Conservation (phyloP, 2,888 invertebrate species). For the Melitaea athalia region DNA sequence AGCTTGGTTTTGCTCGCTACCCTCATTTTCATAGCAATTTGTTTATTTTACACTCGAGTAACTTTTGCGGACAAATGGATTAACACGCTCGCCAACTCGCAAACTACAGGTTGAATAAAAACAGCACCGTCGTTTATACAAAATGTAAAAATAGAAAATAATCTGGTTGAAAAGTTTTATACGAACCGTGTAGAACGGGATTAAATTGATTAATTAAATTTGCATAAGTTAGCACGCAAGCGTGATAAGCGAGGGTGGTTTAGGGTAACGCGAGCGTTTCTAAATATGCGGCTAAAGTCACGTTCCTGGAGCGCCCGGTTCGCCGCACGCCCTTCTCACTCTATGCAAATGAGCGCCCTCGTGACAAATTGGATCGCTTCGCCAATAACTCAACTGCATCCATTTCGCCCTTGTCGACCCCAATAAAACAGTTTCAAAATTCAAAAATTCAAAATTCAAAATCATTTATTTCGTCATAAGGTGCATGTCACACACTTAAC, state of each 20-base stretch:
- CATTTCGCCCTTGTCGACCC: conserved; percentile 50
- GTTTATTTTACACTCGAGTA: conserved; percentile 49
- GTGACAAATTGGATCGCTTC: conserved; percentile 71
- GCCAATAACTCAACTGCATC: conserved; percentile 60
- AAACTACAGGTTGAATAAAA: conserved; percentile 13
- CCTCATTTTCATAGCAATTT: conserved; percentile 70
- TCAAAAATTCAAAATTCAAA: no score
- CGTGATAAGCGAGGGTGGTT: conserved; percentile 58
- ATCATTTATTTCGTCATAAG: no score
- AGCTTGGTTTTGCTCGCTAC: conserved; percentile 62
- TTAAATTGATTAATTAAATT: conserved; percentile 80
- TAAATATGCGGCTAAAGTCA: conserved; percentile 70
- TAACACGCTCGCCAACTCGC: conserved; percentile 45
- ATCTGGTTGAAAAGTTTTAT: conserved; percentile 37
- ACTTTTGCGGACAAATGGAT: conserved; percentile 58
- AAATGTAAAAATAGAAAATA: conserved; percentile 30
- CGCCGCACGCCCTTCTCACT: conserved; percentile 40
- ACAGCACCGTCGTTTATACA: conserved; percentile 20
- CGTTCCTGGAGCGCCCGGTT: conserved; percentile 53
- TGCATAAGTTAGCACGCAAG: conserved; percentile 76
- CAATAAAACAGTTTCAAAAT: conserved; percentile 34
- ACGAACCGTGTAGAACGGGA: conserved; percentile 53
- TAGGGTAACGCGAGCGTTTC: conserved; percentile 51
- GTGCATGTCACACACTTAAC: no score
- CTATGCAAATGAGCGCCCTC: conserved; percentile 67